Evolutionary conservation across 2,797 vertebrate species (phyloP).

Genomic region (Ciconia nigra): DNA sequence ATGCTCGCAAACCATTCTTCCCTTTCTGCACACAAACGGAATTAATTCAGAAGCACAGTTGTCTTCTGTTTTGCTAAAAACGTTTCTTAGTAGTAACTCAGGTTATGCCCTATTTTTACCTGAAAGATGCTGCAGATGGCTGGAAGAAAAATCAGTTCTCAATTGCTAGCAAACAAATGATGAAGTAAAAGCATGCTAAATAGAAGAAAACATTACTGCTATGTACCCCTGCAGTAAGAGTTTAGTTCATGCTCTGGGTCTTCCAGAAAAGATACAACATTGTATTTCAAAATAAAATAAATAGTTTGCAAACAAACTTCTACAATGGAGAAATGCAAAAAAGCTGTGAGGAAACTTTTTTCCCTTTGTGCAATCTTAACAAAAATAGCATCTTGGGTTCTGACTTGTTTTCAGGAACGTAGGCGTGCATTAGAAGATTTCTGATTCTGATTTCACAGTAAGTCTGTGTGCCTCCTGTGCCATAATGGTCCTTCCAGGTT

Average conservation of each 20-base stretch:
- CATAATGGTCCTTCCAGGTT: background rate
- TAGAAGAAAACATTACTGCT: background rate
- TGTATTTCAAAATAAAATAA: background rate
- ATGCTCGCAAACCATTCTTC: background rate
- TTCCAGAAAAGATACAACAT: background rate
- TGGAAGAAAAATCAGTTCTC: background rate
- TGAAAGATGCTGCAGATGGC: background rate
- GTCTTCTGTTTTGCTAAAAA: background rate
- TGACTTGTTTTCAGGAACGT: background rate
- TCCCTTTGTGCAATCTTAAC: background rate
- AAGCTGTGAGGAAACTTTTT: background rate
- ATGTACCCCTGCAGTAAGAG: background rate
- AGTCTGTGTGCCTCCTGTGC: background rate
- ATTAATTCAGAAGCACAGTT: background rate
- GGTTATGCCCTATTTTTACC: background rate
- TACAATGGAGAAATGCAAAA: background rate
- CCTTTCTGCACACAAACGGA: background rate
- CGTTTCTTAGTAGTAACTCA: background rate
- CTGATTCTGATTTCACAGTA: background rate
- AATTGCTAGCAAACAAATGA: background rate
- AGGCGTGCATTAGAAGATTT: background rate
- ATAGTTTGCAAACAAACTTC: background rate
- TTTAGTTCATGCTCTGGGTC: background rate
- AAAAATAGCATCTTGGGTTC: background rate
- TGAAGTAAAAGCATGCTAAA: background rate